A percentile compares a stretch with the other conserved stretches of the same genome.
These are phyloP conservation scores for Orthosia gracilis DNA, from an alignment of 2,888 invertebrate species.

Conservation along the genomic window DNA sequence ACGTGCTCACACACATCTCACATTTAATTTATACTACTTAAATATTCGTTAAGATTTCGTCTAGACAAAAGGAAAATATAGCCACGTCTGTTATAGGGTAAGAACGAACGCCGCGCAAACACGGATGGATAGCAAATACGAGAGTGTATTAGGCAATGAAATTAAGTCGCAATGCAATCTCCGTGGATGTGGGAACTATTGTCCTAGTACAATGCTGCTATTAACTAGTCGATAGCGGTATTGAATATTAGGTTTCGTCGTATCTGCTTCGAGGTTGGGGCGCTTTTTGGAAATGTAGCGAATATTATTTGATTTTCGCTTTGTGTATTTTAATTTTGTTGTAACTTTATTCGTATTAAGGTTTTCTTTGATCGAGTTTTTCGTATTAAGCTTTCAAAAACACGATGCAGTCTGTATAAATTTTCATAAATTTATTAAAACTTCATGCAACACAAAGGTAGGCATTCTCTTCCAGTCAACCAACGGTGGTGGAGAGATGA, in stretches of 20 bases:
- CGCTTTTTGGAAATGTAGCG: slow-evolving; percentile 49
- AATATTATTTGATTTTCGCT: slow-evolving; percentile 45
- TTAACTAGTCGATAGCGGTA: slow-evolving; percentile 62
- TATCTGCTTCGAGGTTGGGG: slow-evolving; percentile 47
- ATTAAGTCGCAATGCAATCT: slow-evolving; percentile 87
- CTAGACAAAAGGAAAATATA: slow-evolving; percentile 91
- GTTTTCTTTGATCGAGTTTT: not conserved
- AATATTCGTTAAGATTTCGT: slow-evolving; percentile 90
- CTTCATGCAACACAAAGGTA: no score
- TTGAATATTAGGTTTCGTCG: slow-evolving; percentile 65
- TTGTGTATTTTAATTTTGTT: slow-evolving; percentile 35
- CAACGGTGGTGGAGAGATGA: no score
- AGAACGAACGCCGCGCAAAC: slow-evolving; percentile 86
- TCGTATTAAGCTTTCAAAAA: not conserved
- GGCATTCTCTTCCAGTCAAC: no score
- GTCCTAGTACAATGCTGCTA: slow-evolving; percentile 64
- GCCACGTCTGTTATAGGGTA: slow-evolving; percentile 78
- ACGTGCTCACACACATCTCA: slow-evolving; percentile 60
- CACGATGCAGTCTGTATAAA: not conserved
- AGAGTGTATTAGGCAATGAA: slow-evolving; percentile 88
- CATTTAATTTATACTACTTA: slow-evolving; percentile 79
- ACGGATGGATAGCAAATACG: slow-evolving; percentile 87
- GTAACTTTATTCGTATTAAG: slow-evolving; percentile 31
- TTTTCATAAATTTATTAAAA: no score
- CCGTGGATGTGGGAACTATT: slow-evolving; percentile 77